Base-by-base conservation (phyloP, 2,888 invertebrate genomes). In the Dione juno region DNA sequence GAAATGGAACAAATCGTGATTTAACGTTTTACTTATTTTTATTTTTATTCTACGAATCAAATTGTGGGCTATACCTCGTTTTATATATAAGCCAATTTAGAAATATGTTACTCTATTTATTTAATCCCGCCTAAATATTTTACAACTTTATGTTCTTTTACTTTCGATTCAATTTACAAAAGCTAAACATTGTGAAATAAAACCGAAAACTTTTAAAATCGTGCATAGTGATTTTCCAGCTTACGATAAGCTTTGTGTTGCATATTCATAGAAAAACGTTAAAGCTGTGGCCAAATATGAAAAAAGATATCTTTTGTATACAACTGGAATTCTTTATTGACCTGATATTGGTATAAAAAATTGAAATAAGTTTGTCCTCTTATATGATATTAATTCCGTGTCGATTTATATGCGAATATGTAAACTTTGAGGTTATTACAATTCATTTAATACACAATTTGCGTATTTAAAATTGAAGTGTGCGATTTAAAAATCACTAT, bases 201-300 rank as follows among this genome's bases (percentile, higher is more conserved):
- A 9, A 35, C 35, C 9, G 28, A 54, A 37, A 10, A 37, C n/a
- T 54, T 35, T 37, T 37, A 5, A 37, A 54, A 37, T 35, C 37
- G 6, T 19, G 19, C 16, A 50, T n/a, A 54, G 16, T 10, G 37
- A 54, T 54, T 54, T 54, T 54, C 54, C 14, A 53, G 28, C 3
- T 21, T 28, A 53, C 52, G 52, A 53, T 53, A 54, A 54, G 37
- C 35, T 54, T 54, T 37, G n/a, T 54, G 16, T 54, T 54, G 37
- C n/a, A 54, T 54, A 54, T 54, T 54, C 54, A 35, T 54, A 54
- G 37, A 37, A 54, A 54, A 37, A 54, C 35, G 54, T 54, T 54
- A n/a, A 54, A 54, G n/a, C 54, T 37, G 10, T 54, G 35, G n/a
- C n/a, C 54, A 54, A 54, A 54, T n/a, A 16, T 14, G 5, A 53